Conservation (phyloP, 2,113 vertebrate species). For the Tupaia chinensis region DNA sequence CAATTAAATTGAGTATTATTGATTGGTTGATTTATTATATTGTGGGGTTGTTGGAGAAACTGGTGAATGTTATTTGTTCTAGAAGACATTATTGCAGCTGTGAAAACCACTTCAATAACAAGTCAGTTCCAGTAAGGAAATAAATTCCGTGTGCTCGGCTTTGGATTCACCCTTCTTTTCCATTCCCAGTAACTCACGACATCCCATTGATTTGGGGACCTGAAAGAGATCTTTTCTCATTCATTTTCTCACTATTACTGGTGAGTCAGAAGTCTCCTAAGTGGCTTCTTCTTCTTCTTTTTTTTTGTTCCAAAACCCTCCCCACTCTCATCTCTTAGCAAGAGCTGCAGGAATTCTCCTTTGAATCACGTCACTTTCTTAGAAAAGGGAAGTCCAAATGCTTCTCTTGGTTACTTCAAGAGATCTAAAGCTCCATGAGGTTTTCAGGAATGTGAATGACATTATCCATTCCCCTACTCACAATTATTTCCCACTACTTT, state of each 20-base stretch:
- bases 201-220: not conserved
- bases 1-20: constrained; percentile 27
- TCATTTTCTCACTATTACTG: accelerated
- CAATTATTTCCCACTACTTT: not conserved
- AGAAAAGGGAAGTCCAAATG: not conserved
- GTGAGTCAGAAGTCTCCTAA: not conserved
- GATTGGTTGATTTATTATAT: not conserved
- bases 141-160: not conserved
- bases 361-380: not conserved
- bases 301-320: not conserved
- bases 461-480: not conserved
- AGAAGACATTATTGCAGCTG: constrained; percentile 1
- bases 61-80: not conserved
- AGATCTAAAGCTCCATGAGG: not conserved
- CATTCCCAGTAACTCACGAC: not conserved
- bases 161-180: not conserved
- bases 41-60: not conserved
- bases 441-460: not conserved
- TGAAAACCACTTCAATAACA: not conserved
- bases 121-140: constrained; percentile 16
- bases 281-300: not conserved
- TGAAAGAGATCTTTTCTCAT: not conserved
- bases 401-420: not conserved
- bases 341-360: not conserved
- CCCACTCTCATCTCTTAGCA: not conserved